These are phyloP conservation scores for Craniophora ligustri DNA, from an alignment of 2,888 invertebrate species.

Conservation along the genomic window DNA sequence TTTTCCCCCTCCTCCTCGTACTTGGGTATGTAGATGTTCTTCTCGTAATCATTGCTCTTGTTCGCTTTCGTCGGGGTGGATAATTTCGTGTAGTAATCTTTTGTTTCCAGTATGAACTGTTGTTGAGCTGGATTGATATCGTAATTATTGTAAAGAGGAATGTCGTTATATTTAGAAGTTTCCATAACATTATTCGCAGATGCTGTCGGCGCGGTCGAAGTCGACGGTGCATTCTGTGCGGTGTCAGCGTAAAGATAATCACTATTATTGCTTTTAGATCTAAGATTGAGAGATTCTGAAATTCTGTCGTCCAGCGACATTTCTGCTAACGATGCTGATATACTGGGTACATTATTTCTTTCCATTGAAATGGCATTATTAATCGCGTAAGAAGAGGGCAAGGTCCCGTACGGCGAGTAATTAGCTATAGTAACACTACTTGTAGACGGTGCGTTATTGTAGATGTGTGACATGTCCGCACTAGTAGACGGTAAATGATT, in stretches of 20 bases:
- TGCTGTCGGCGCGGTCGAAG: slow-evolving; percentile 52
- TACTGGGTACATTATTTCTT: slow-evolving; percentile 57
- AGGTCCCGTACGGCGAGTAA: slow-evolving; percentile 62
- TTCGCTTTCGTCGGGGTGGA: slow-evolving; percentile 71
- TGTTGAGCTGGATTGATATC: slow-evolving; percentile 75
- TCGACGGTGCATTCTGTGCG: slow-evolving; percentile 58
- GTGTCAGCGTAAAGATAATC: slow-evolving; percentile 76
- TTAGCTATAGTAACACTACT: slow-evolving; percentile 60
- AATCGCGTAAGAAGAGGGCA: slow-evolving; percentile 62
- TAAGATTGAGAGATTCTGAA: slow-evolving; percentile 84
- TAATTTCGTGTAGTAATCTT: slow-evolving; percentile 81
- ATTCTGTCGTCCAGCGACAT: slow-evolving; percentile 85
- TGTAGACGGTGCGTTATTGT: slow-evolving; percentile 67
- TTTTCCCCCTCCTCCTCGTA: slow-evolving; percentile 78
- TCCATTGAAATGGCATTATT: slow-evolving; percentile 67
- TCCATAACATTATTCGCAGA: slow-evolving; percentile 44
- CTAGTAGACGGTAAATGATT: slow-evolving; percentile 57
- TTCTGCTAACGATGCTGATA: slow-evolving; percentile 65
- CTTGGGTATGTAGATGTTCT: slow-evolving; percentile 82
- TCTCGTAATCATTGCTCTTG: slow-evolving; percentile 74
- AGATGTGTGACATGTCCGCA: slow-evolving; percentile 54
- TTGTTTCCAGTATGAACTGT: slow-evolving; percentile 79
- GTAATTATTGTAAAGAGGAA: slow-evolving; percentile 76
- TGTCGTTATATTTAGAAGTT: slow-evolving; percentile 68
- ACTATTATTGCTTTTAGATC: slow-evolving; percentile 76